Evolutionary conservation across 2,797 vertebrate species (phyloP).

Genomic region (Tenualosa ilisha): DNA sequence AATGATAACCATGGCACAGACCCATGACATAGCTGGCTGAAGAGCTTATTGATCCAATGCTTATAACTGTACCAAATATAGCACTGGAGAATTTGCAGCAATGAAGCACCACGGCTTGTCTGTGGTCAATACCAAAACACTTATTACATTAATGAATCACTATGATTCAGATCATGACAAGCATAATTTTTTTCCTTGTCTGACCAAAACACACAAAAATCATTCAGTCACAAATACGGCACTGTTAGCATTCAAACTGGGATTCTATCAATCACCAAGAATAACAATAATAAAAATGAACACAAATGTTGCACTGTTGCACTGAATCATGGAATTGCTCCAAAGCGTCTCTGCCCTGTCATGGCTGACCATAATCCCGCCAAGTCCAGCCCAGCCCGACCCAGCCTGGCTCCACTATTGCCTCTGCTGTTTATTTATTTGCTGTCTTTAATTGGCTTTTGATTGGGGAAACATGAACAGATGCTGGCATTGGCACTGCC

Average conservation of each 20-base stretch:
- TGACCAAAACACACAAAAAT: background rate
- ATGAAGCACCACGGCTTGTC: background rate
- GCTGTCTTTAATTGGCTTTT: slow-evolving; percentile 13
- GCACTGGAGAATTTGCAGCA: background rate
- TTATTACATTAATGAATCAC: slow-evolving; percentile 20
- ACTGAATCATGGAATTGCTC: slow-evolving; percentile 17
- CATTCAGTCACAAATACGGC: background rate
- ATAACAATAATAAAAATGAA: no score
- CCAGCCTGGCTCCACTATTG: background rate
- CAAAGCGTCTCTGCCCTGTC: background rate
- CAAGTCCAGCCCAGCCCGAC: background rate
- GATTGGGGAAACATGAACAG: background rate
- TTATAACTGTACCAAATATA: slow-evolving; percentile 13
- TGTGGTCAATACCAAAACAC: slow-evolving; percentile 16
- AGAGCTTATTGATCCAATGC: slow-evolving; percentile 9
- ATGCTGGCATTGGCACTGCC: background rate
- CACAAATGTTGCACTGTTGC: background rate
- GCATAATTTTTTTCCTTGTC: background rate
- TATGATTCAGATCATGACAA: slow-evolving; percentile 11
- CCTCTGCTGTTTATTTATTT: background rate
- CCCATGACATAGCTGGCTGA: slow-evolving; percentile 10
- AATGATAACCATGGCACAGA: slow-evolving; percentile 12
- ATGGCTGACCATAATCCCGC: background rate
- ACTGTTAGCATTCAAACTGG: background rate
- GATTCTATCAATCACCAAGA: background rate